Percentiles rank a stretch among this genome's conserved stretches.
These are phyloP conservation scores for Bergia puertoricense DNA, from an alignment of 92 coral and sea anemone genomes.

Conservation along the genomic window DNA sequence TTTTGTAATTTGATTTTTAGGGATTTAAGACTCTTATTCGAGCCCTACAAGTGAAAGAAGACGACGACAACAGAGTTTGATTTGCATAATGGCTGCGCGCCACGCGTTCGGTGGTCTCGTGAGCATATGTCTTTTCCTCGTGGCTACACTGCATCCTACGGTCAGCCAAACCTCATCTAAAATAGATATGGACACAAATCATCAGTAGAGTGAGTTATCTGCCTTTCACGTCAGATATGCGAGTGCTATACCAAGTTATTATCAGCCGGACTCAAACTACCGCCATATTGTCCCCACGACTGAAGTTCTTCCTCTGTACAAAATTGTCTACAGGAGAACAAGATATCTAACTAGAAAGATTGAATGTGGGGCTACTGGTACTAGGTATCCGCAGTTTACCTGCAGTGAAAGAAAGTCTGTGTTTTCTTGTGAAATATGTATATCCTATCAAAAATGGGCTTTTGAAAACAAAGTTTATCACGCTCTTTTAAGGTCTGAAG, in stretches of 20 bases:
- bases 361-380: no score
- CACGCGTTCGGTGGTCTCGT: background rate
- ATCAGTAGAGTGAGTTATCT: background rate
- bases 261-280: background rate
- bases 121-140: background rate
- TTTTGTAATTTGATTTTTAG: no score
- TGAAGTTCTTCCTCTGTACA: background rate
- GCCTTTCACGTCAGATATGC: background rate
- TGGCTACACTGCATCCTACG: background rate
- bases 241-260: background rate
- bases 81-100: background rate
- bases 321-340: no score
- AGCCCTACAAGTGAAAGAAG: no score
- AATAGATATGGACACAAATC: background rate
- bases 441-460: background rate
- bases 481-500: background rate
- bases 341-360: no score
- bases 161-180: background rate
- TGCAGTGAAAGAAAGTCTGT: no score
- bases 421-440: no score
- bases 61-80: background rate
- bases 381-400: no score
- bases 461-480: background rate
- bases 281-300: background rate
- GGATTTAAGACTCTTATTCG: no score